Conservation (phyloP, 2,888 invertebrate species). For the Gordius sp. region DNA sequence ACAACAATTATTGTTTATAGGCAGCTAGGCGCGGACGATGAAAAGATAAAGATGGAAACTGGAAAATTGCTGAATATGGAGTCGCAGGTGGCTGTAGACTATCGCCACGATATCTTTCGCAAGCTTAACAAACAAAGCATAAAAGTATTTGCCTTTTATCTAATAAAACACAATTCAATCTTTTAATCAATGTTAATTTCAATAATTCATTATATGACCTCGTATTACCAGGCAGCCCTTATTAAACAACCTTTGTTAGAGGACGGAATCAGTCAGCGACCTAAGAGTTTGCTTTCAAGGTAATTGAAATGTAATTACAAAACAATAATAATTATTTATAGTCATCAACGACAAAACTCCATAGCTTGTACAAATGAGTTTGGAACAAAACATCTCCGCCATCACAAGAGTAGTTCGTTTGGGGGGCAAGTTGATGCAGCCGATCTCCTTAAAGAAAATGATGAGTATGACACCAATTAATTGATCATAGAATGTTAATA, state of each 20-base stretch:
- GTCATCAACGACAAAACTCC: background rate
- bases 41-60: constrained; percentile 69
- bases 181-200: background rate
- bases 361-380: background rate
- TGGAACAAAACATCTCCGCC: background rate
- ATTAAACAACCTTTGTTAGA: background rate
- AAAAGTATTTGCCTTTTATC: constrained; percentile 23
- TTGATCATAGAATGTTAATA: too few species aligned
- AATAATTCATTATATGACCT: background rate
- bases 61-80: constrained; percentile 68
- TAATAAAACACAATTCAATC: too few species aligned
- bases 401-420: background rate
- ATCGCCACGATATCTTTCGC: constrained; percentile 72
- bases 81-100: constrained; percentile 71
- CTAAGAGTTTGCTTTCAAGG: background rate
- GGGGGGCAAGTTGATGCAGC: background rate
- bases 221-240: background rate
- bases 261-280: background rate
- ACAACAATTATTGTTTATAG: too few species aligned
- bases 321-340: background rate
- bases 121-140: constrained; percentile 56
- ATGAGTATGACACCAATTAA: too few species aligned
- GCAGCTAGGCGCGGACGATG: constrained; percentile 56
- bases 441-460: background rate
- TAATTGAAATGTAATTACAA: background rate